These are phyloP conservation scores for Blennius ocellaris DNA, from an alignment of 2,113 vertebrate genomes.

Conservation along the genomic window DNA sequence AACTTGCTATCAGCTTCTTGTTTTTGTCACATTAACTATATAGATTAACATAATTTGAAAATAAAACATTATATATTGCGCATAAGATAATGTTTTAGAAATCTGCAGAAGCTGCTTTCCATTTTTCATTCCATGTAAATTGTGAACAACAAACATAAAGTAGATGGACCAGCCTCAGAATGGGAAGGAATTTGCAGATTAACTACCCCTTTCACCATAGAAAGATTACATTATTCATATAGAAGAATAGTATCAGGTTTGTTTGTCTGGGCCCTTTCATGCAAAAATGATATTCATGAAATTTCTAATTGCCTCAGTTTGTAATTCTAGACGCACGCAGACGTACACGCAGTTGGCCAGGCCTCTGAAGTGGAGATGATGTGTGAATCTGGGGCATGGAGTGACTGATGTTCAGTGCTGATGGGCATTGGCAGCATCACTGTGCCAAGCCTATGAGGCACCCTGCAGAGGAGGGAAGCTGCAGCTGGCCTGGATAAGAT, in stretches of 20 bases:
- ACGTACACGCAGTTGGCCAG: slow-evolving; percentile 26
- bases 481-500: slow-evolving; percentile 63
- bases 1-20: neutral
- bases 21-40: neutral
- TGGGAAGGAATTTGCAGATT: neutral
- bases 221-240: slow-evolving; percentile 20
- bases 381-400: slow-evolving; percentile 71
- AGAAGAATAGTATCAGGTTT: slow-evolving; percentile 5
- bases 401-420: slow-evolving; percentile 67
- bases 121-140: neutral
- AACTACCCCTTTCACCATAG: neutral
- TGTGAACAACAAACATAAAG: no score
- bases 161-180: no score
- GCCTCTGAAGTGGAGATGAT: slow-evolving; percentile 72
- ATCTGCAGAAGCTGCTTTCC: neutral
- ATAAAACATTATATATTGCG: no score
- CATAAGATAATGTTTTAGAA: no score
- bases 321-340: slow-evolving; percentile 37
- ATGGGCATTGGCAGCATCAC: slow-evolving; percentile 51
- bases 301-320: slow-evolving; percentile 47
- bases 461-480: slow-evolving; percentile 27
- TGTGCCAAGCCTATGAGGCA: slow-evolving; percentile 33
- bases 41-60: neutral
- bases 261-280: slow-evolving; percentile 21
- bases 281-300: slow-evolving; percentile 48